Percentiles rank a stretch among this genome's conserved stretches.
Evolutionary conservation across 2,113 vertebrate species (phyloP).

Genomic region (Lipophrys pholis): DNA sequence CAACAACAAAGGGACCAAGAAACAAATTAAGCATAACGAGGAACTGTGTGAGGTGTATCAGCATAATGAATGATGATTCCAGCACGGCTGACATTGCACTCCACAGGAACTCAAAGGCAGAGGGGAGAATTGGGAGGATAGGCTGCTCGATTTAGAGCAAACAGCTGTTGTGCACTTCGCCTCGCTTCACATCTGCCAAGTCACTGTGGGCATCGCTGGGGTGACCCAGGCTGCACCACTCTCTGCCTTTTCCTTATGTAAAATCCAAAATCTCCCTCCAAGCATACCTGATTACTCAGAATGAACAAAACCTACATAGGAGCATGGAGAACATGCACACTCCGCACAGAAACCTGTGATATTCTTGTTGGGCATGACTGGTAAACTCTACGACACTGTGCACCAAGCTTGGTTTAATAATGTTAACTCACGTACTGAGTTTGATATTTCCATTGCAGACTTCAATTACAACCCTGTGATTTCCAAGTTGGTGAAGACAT

Average conservation of each 20-base stretch:
- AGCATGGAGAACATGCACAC: too few species aligned
- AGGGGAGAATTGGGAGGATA: conserved; percentile 60
- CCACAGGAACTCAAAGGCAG: conserved; percentile 78
- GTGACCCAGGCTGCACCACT: conserved; percentile 55
- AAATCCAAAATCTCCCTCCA: neutral
- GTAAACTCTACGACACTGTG: too few species aligned
- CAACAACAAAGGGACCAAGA: conserved; percentile 1
- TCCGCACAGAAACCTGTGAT: too few species aligned
- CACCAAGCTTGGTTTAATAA: too few species aligned
- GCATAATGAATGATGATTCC: conserved; percentile 76
- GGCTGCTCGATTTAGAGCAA: conserved; percentile 74
- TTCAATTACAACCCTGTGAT: too few species aligned
- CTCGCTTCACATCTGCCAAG: conserved; percentile 76
- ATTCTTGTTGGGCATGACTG: too few species aligned
- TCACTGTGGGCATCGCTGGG: conserved; percentile 65
- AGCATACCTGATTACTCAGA: too few species aligned
- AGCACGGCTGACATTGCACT: conserved; percentile 80
- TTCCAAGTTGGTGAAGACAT: too few species aligned
- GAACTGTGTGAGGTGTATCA: conserved; percentile 32
- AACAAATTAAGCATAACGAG: neutral
- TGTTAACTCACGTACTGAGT: too few species aligned
- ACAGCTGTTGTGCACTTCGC: conserved; percentile 76
- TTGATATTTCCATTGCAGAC: too few species aligned
- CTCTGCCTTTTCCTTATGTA: neutral
- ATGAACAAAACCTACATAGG: too few species aligned